Percentiles rank a stretch among this genome's conserved stretches.
phyloP scores from a whole-genome alignment of 2,113 vertebrate genomes.

The Salvelinus fontinalis region DNA sequence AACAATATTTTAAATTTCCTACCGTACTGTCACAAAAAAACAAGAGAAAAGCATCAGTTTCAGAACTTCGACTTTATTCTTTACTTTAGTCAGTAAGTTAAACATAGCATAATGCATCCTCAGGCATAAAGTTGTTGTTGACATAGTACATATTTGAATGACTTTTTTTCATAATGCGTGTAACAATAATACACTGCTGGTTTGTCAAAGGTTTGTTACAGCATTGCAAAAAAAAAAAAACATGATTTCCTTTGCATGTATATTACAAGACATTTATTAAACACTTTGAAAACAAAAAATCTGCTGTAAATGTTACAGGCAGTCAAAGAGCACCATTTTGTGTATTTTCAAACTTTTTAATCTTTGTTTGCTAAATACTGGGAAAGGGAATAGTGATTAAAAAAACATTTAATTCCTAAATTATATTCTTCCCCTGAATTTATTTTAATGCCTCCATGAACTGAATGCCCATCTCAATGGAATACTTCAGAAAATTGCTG shows the following conservation, averaged over 20 bases:
- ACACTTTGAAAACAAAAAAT: slow-evolving; percentile 56
- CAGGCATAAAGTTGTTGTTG: slow-evolving; percentile 52
- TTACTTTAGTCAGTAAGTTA: slow-evolving; percentile 65
- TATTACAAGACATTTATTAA: slow-evolving; percentile 63
- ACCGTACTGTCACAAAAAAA: slow-evolving; percentile 3
- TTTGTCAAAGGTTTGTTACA: slow-evolving; percentile 48
- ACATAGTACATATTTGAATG: slow-evolving; percentile 44
- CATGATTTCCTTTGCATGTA: slow-evolving; percentile 50
- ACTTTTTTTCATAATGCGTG: slow-evolving; percentile 40
- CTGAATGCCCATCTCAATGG: slow-evolving; percentile 14
- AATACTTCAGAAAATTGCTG: slow-evolving; percentile 9
- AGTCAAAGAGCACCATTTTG: slow-evolving; percentile 63
- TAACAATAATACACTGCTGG: slow-evolving; percentile 49
- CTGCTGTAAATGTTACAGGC: slow-evolving; percentile 66
- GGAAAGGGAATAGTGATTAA: slow-evolving; percentile 19
- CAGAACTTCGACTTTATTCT: slow-evolving; percentile 68
- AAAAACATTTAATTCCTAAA: slow-evolving; percentile 11
- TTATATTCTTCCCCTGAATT: slow-evolving; percentile 9
- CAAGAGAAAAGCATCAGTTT: slow-evolving; percentile 35
- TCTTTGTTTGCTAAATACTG: too few species aligned
- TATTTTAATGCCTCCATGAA: background rate
- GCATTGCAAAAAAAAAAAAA: slow-evolving; percentile 44
- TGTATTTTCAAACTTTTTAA: slow-evolving; percentile 46
- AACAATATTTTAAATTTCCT: background rate
- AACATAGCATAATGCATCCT: slow-evolving; percentile 63